Evolutionary conservation across 2,797 vertebrate species (phyloP).

Genomic region (Schizothorax lantsangensis): DNA sequence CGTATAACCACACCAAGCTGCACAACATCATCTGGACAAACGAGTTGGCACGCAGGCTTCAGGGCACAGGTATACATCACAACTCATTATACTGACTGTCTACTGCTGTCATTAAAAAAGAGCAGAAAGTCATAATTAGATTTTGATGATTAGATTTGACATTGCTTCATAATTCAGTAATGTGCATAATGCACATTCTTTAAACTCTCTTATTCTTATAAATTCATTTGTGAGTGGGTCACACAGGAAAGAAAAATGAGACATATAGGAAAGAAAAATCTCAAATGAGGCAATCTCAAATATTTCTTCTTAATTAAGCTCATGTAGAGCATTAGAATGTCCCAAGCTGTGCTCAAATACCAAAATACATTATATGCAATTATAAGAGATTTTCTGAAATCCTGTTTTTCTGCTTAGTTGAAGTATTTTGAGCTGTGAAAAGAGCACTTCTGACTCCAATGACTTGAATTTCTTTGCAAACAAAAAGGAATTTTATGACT

Average conservation of each 20-base stretch:
- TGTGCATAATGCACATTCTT: not conserved
- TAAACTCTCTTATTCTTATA: not conserved
- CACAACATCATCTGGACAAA: conserved; percentile 85
- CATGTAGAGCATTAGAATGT: not conserved
- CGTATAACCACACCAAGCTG: conserved; percentile 86
- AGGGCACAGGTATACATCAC: conserved; percentile 78
- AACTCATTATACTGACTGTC: not conserved
- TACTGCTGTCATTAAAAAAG: not conserved
- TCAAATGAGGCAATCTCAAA: not conserved
- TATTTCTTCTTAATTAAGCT: not conserved
- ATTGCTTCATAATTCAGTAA: not conserved
- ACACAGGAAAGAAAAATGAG: not conserved
- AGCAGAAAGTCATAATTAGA: not conserved
- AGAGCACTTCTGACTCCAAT: too few relatives aligned
- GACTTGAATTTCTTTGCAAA: not conserved
- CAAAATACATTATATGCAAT: not conserved
- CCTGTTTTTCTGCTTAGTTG: too few relatives aligned
- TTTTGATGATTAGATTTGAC: not conserved
- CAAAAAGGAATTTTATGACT: not conserved
- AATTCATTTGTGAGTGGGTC: not conserved
- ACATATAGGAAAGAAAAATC: not conserved
- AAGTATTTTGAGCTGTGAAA: too few relatives aligned
- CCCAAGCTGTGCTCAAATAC: not conserved
- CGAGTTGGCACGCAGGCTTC: conserved; percentile 81
- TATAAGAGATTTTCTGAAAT: too few relatives aligned